Conservation (phyloP, 2,797 vertebrate genomes). For the Sebastes hopkinsi region DNA sequence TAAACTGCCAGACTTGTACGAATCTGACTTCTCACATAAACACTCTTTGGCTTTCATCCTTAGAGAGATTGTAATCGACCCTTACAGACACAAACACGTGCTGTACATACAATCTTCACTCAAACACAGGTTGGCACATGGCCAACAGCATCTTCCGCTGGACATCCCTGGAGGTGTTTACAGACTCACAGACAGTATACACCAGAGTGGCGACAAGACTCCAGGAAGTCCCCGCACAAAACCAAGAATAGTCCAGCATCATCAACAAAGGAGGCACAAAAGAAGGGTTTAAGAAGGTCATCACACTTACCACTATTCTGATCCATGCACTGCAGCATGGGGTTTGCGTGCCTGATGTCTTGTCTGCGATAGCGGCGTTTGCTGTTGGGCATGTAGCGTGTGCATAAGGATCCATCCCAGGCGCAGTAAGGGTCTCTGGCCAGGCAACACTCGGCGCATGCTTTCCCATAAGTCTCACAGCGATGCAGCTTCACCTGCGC, state of each 20-base stretch:
- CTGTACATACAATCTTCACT: not conserved
- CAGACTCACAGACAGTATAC: conserved; percentile 7
- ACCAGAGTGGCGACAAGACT: not conserved
- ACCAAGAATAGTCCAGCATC: not conserved
- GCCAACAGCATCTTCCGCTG: conserved; percentile 6
- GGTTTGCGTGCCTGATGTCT: conserved; percentile 86
- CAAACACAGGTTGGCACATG: conserved; percentile 1
- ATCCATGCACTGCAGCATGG: conserved; percentile 89
- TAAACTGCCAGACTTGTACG: not conserved
- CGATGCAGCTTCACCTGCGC: conserved; percentile 89
- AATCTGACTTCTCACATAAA: not conserved
- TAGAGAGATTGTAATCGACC: not conserved
- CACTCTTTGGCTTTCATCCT: not conserved
- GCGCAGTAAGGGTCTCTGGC: conserved; percentile 95
- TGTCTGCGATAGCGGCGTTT: conserved; percentile 91
- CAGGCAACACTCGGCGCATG: conserved; percentile 94
- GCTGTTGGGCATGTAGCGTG: conserved; percentile 80
- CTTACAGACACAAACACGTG: not conserved
- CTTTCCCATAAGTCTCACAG: conserved; percentile 91
- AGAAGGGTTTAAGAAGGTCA: not conserved
- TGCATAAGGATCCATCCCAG: conserved; percentile 90
- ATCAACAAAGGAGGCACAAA: not conserved
- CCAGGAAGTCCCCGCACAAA: not conserved
- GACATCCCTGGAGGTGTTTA: not conserved
- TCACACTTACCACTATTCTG: conserved; percentile 87